phyloP scores from a whole-genome alignment of 1,140 invertebrate species.

The Coptotermes formosanus region DNA sequence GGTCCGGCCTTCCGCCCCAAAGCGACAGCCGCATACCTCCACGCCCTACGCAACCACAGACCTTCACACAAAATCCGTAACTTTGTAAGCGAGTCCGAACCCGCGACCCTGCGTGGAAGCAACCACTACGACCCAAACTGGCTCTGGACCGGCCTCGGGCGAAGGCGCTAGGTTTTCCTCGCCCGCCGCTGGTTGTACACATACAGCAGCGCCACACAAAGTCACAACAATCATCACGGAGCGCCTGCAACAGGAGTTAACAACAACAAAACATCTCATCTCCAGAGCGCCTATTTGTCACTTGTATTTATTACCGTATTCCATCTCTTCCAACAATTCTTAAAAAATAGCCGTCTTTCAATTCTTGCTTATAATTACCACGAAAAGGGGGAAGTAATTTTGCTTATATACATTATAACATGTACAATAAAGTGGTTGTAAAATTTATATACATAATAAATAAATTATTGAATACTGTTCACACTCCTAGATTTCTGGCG shows the following conservation, averaged over 20 bases:
- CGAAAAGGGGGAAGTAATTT: background rate
- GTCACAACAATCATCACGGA: background rate
- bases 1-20: constrained; percentile 36
- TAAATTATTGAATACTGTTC: constrained; percentile 11
- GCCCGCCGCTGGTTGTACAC: background rate
- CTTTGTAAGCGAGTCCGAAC: constrained; percentile 39
- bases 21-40: constrained; percentile 38
- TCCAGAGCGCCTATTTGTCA: background rate
- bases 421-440: constrained; percentile 13
- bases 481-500: background rate
- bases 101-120: constrained; percentile 36
- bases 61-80: constrained; percentile 41
- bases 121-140: constrained; percentile 40
- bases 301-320: background rate
- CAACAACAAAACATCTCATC: background rate
- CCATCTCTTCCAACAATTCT: background rate
- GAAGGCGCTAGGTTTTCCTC: constrained; percentile 32
- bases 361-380: background rate
- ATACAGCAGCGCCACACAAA: background rate
- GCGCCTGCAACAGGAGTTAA: background rate
- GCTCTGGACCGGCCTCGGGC: constrained; percentile 40
- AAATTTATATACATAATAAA: constrained; percentile 19
- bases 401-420: background rate
- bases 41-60: constrained; percentile 38
- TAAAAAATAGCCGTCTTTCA: background rate